A percentile compares a stretch with the other conserved stretches of the same genome.
These are phyloP conservation scores for Rutilus rutilus DNA, from an alignment of 2,113 vertebrate genomes.

Conservation along the genomic window DNA sequence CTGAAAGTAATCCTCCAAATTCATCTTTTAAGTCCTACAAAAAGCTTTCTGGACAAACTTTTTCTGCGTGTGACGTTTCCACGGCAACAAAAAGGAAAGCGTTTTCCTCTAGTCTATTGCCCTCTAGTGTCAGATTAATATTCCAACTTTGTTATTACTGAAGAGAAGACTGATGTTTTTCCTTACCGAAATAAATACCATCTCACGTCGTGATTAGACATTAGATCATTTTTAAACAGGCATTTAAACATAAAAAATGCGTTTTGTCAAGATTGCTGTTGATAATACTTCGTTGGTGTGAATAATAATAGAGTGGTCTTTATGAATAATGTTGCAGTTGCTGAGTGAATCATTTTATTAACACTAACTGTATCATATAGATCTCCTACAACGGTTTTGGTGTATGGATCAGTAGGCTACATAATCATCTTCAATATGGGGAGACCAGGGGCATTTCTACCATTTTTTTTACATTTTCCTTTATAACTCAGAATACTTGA, in stretches of 20 bases:
- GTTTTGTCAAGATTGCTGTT: no score
- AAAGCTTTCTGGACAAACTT: neutral
- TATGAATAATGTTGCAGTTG: neutral
- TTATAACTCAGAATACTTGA: no score
- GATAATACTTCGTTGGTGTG: no score
- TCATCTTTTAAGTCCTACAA: neutral
- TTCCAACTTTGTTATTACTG: neutral
- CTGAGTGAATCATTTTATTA: neutral
- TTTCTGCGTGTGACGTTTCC: slow-evolving; percentile 30
- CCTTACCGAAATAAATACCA: neutral
- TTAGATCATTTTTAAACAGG: neutral
- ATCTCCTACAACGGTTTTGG: neutral
- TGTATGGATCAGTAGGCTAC: neutral
- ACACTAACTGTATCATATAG: neutral
- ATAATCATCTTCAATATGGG: neutral
- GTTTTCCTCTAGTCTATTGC: neutral
- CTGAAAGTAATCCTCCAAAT: slow-evolving; percentile 60
- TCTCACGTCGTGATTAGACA: neutral
- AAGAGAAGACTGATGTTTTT: neutral
- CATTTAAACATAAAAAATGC: no score
- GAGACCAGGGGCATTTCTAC: no score
- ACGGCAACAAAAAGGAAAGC: slow-evolving; percentile 16
- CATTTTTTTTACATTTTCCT: no score
- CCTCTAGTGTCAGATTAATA: slow-evolving; percentile 8
- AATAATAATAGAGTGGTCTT: neutral